Evolutionary conservation across 2,797 vertebrate genomes (phyloP).

Genomic region (Esox lucius): DNA sequence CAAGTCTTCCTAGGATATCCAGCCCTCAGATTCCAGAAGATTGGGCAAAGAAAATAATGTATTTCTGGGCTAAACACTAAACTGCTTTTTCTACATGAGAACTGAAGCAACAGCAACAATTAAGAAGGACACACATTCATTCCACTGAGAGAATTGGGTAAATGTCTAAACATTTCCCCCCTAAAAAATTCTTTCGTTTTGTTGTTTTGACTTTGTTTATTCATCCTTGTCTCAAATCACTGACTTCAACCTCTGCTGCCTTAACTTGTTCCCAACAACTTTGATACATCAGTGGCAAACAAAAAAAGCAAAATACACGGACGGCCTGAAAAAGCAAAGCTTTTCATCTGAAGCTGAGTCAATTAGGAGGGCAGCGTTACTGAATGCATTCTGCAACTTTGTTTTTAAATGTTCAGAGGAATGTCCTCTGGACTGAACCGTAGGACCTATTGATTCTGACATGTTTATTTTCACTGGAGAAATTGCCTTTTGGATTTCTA

Average conservation of each 20-base stretch:
- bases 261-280: conserved; percentile 67
- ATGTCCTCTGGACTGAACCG: conserved; percentile 58
- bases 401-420: conserved; percentile 44
- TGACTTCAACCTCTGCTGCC: conserved; percentile 56
- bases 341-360: conserved; percentile 70
- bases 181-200: conserved; percentile 35
- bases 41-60: conserved; percentile 22
- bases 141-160: conserved; percentile 53
- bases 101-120: conserved; percentile 44
- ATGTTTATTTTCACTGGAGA: conserved; percentile 75
- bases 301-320: conserved; percentile 46
- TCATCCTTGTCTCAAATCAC: conserved; percentile 63
- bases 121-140: conserved; percentile 50
- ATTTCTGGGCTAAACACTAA: conserved; percentile 53
- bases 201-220: conserved; percentile 75
- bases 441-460: conserved; percentile 70
- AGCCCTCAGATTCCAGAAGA: conserved; percentile 39
- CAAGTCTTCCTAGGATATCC: not conserved
- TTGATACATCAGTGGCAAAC: conserved; percentile 69
- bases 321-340: conserved; percentile 62
- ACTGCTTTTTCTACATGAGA: conserved; percentile 42
- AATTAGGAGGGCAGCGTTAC: conserved; percentile 61
- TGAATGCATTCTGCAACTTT: conserved; percentile 42
- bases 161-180: conserved; percentile 59
- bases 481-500: conserved; percentile 59